These are phyloP conservation scores for Drosophila pachea DNA, from an alignment of 1,140 invertebrate genomes.

Conservation along the genomic window DNA sequence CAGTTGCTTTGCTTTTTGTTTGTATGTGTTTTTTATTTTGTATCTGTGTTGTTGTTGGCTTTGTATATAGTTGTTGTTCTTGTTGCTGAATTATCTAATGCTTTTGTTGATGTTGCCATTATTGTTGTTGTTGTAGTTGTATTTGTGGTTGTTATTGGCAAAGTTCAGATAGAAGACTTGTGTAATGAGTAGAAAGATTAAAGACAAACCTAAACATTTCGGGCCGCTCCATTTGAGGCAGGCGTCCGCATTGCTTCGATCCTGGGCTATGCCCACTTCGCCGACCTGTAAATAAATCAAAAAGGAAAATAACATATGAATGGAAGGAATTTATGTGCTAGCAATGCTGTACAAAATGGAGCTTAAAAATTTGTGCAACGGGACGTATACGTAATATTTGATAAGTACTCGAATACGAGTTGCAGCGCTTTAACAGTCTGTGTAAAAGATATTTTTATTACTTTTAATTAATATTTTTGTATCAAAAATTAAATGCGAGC, in stretches of 20 bases:
- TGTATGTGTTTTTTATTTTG: conserved; percentile 31
- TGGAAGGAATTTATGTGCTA: not conserved
- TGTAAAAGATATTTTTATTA: not conserved
- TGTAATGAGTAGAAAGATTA: conserved; percentile 67
- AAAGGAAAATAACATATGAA: not conserved
- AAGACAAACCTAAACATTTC: conserved; percentile 78
- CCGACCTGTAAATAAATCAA: conserved; percentile 61
- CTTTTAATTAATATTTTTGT: not conserved
- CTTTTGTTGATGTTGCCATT: conserved; percentile 47
- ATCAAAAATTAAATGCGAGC: not conserved
- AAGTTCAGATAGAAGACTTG: conserved; percentile 68
- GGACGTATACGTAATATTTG: conserved; percentile 10
- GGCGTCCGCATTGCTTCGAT: conserved; percentile 65
- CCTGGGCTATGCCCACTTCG: conserved; percentile 58
- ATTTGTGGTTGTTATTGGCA: conserved; percentile 58
- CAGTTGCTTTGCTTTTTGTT: conserved; percentile 32
- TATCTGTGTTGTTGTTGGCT: conserved; percentile 31
- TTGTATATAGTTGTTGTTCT: conserved; percentile 45
- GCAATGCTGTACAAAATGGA: not conserved
- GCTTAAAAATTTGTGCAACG: not conserved
- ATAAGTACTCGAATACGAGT: not conserved
- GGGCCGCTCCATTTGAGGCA: conserved; percentile 72
- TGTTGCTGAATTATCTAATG: conserved; percentile 45
- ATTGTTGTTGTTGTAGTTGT: conserved; percentile 52
- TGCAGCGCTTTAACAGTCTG: not conserved